Evolutionary conservation across 2,888 invertebrate genomes (phyloP).

Genomic region (Polyommatus iphigenia): DNA sequence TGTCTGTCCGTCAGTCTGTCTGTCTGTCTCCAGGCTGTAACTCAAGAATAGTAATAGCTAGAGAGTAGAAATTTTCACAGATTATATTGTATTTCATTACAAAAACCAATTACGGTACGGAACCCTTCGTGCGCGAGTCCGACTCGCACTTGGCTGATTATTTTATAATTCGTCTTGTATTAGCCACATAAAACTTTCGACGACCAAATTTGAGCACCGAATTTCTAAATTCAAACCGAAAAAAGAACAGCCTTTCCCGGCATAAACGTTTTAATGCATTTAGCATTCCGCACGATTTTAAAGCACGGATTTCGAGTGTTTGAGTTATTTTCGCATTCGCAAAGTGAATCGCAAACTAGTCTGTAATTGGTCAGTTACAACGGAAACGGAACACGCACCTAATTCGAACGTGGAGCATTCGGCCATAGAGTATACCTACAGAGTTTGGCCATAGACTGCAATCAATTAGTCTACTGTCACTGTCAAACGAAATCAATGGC

Average conservation of each 20-base stretch:
- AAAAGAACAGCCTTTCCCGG: not conserved
- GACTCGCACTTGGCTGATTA: too few relatives aligned
- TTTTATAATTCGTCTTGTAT: not conserved
- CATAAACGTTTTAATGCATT: constrained; percentile 25
- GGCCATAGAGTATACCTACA: constrained; percentile 21
- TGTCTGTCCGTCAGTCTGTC: too few relatives aligned
- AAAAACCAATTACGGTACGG: too few relatives aligned
- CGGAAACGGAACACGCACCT: constrained; percentile 45
- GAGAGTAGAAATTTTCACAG: too few relatives aligned
- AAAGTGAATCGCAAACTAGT: constrained; percentile 58
- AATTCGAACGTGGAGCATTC: constrained; percentile 30
- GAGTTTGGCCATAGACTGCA: constrained; percentile 40
- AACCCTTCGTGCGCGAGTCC: too few relatives aligned
- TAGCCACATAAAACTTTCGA: not conserved
- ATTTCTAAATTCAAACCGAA: constrained; percentile 4
- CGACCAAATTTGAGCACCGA: not conserved
- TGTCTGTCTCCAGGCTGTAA: too few relatives aligned
- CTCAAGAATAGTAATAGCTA: too few relatives aligned
- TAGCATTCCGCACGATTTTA: constrained; percentile 28
- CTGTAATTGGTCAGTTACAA: constrained; percentile 46
- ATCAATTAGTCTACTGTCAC: constrained; percentile 51
- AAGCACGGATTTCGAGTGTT: constrained; percentile 23
- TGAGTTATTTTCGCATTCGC: constrained; percentile 42
- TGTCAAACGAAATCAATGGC: constrained; percentile 42
- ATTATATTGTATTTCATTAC: too few relatives aligned